phyloP scores from a whole-genome alignment of 2,113 vertebrate species.

The Nestor notabilis region DNA sequence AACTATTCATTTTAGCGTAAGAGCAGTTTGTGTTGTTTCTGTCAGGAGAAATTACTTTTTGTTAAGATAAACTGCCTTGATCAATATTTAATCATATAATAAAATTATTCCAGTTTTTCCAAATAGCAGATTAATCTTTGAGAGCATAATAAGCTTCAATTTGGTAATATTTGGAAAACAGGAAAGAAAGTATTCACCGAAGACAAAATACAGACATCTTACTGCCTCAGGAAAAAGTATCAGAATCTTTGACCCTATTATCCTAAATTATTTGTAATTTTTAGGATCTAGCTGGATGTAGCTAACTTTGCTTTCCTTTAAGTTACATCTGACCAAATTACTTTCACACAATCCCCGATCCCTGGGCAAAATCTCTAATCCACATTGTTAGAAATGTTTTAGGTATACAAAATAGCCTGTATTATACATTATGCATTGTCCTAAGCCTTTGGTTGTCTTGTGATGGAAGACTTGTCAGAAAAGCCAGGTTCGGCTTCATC shows the following conservation, averaged over 20 bases:
- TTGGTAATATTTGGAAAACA: constrained; percentile 31
- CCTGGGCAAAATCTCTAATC: not conserved
- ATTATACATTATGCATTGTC: fast-evolving
- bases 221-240: not conserved
- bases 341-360: not conserved
- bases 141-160: constrained; percentile 1
- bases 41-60: constrained; percentile 17
- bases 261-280: not conserved
- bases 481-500: not conserved
- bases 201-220: not conserved
- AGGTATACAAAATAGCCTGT: not conserved
- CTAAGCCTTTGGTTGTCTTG: not conserved
- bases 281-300: not conserved
- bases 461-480: not conserved
- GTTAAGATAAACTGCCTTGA: constrained; percentile 21
- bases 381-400: not conserved
- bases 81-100: constrained; percentile 59
- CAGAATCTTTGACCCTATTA: not conserved
- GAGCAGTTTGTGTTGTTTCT: constrained; percentile 24
- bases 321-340: not conserved
- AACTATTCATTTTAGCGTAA: constrained; percentile 10
- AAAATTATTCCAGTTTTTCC: constrained; percentile 31
- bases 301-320: not conserved
- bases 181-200: not conserved
- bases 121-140: constrained; percentile 36